Evolutionary conservation across 37 sponge, comb jelly and placozoan species (phyloP).

Genomic region (Chondrosia reniformis): DNA sequence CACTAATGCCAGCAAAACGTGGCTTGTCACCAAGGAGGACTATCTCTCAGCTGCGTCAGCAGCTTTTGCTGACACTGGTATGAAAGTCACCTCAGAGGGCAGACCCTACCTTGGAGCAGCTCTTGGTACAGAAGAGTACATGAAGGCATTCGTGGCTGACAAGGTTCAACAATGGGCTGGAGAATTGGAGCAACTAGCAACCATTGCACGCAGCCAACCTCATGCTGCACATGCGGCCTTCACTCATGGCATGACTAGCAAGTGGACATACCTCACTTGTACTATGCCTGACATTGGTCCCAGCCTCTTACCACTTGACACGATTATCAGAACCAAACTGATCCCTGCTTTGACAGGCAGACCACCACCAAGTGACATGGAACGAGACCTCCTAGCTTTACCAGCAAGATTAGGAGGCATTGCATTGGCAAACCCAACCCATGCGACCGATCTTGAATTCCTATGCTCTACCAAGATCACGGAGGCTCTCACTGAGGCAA

Average conservation of each 20-base stretch:
- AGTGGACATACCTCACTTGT: constrained; percentile 33
- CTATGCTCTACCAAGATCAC: constrained; percentile 32
- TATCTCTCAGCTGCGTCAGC: background rate
- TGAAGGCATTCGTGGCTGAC: constrained; percentile 13
- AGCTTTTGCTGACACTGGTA: background rate
- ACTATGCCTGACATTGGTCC: constrained; percentile 27
- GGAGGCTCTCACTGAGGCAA: constrained; percentile 14
- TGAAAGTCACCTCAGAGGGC: background rate
- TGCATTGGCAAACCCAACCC: constrained; percentile 17
- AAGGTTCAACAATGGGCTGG: constrained; percentile 5
- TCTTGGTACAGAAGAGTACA: constrained; percentile 24
- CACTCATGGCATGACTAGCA: constrained; percentile 27
- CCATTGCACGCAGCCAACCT: background rate
- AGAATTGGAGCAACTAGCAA: constrained; percentile 16
- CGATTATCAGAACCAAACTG: constrained; percentile 19
- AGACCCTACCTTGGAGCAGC: constrained; percentile 37
- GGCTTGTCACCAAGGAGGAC: constrained; percentile 22
- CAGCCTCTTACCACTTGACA: constrained; percentile 18
- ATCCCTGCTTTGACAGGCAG: constrained; percentile 15
- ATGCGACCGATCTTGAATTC: constrained; percentile 8
- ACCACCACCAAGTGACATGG: constrained; percentile 7
- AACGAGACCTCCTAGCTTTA: background rate
- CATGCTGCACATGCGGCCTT: background rate
- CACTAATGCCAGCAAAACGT: constrained; percentile 35
- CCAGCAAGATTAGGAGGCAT: constrained; percentile 27